Evolutionary conservation across 2,113 vertebrate species (phyloP).

Genomic region (Platanista minor): DNA sequence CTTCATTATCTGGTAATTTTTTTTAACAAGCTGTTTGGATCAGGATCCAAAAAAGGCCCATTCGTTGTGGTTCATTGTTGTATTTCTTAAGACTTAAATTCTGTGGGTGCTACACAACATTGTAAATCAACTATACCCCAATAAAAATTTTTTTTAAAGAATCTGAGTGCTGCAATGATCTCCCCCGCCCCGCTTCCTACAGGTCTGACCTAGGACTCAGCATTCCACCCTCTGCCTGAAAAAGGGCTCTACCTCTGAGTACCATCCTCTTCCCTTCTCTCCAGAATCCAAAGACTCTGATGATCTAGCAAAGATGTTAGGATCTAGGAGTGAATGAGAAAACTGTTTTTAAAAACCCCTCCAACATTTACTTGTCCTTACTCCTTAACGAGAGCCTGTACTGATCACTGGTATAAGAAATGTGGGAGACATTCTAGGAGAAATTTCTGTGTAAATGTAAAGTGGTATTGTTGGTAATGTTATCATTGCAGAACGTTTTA

Average conservation of each 20-base stretch:
- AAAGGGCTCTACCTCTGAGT: background rate
- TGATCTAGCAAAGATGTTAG: background rate
- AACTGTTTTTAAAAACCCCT: background rate
- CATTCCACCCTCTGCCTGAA: background rate
- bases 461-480: background rate
- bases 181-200: background rate
- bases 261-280: background rate
- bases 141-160: background rate
- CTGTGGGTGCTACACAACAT: background rate
- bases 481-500: background rate
- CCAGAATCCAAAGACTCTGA: background rate
- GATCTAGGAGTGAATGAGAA: background rate
- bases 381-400: background rate
- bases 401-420: background rate
- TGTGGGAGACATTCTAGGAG: background rate
- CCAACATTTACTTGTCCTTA: background rate
- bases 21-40: background rate
- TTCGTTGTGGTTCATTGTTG: background rate
- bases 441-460: background rate
- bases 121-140: no score
- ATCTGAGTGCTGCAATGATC: background rate
- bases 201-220: background rate
- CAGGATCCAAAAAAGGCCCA: background rate
- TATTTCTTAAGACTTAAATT: background rate
- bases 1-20: background rate